Evolutionary conservation across 2,888 invertebrate genomes (phyloP), one percentile per base, ranked within the genome.

Genomic region (Pyrrhosoma nymphula): DNA sequence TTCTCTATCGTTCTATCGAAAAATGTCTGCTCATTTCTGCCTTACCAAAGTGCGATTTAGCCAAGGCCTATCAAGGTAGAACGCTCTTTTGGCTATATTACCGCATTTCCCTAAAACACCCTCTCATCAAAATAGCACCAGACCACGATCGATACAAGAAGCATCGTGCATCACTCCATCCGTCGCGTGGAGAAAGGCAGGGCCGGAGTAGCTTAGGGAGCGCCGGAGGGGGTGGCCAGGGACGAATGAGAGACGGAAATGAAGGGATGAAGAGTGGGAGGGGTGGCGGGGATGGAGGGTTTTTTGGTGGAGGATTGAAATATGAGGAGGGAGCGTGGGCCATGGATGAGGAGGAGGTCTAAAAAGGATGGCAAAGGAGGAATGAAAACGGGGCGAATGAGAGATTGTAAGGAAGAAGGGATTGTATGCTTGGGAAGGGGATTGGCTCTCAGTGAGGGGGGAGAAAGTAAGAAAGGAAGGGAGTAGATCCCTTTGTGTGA

Each of bases 181-280:
- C 18, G 12, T 12, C 30, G 14, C 10, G 16, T 3, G 35, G 82
- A 8, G 82, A 30, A 30, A 82, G 82, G 35, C 18, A 12, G n/a
- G 69, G n/a, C 12, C 12, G n/a, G 12, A 12, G n/a, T 0, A 23
- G 69, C 69, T n/a, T 3, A 82, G 35, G 82, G 82, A 35, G 30
- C 4, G 16, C 14, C 2, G 35, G 35, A 35, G 35, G 82, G 26
- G 82, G 18, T 26, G n/a, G n/a, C 4, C 12, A 16, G 82, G n/a
- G 82, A 82, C n/a, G 82, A 35, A 82, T 82, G 35, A 82, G 82
- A 35, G 82, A 35, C 82, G 82, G 82, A 82, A 82, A 82, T 82
- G 82, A 82, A 82, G 82, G 69, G 26, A 69, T 23, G 69, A n/a
- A 69, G 30, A 82, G 82, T 35, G 82, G 69, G 82, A 26, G 69